A percentile compares a stretch with the other conserved stretches of the same genome.
phyloP scores from a whole-genome alignment of 2,888 invertebrate genomes.

The Clusia tigrina region DNA sequence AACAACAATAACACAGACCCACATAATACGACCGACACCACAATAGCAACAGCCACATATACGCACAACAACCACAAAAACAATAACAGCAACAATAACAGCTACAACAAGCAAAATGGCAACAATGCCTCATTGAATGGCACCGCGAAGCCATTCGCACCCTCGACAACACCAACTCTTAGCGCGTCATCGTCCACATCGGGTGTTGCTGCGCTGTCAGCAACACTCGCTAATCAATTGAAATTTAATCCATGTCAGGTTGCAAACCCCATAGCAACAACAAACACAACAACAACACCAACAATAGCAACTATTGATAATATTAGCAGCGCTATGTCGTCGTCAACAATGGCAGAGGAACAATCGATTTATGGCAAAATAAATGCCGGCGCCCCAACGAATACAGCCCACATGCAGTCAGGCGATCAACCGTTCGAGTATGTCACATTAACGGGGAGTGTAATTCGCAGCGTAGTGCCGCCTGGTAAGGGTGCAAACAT shows the following conservation, averaged over 20 bases:
- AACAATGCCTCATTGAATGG: constrained; percentile 26
- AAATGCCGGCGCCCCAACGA: constrained; percentile 35
- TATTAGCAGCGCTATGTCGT: constrained; percentile 36
- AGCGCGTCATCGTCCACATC: constrained; percentile 36
- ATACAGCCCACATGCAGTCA: constrained; percentile 22
- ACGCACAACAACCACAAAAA: constrained; percentile 26
- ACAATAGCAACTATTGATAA: constrained; percentile 36
- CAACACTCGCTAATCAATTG: constrained; percentile 59
- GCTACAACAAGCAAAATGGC: constrained; percentile 17
- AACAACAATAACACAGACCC: constrained; percentile 32
- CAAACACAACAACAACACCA: constrained; percentile 18
- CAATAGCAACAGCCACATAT: constrained; percentile 22
- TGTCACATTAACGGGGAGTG: constrained; percentile 62
- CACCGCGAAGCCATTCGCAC: constrained; percentile 37
- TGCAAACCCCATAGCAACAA: constrained; percentile 40
- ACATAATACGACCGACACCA: too few species aligned
- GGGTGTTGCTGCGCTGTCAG: constrained; percentile 53
- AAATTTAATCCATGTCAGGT: constrained; percentile 61
- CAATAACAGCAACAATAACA: constrained; percentile 27
- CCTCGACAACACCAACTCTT: constrained; percentile 19
- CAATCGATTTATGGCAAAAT: constrained; percentile 48
- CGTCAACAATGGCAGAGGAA: constrained; percentile 42
- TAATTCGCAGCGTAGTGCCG: constrained; percentile 64
- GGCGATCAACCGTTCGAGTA: constrained; percentile 61
- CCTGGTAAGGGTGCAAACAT: constrained; percentile 62